These are phyloP conservation scores for Lagocephalus sceleratus DNA, from an alignment of 2,797 vertebrate species.

Conservation along the genomic window DNA sequence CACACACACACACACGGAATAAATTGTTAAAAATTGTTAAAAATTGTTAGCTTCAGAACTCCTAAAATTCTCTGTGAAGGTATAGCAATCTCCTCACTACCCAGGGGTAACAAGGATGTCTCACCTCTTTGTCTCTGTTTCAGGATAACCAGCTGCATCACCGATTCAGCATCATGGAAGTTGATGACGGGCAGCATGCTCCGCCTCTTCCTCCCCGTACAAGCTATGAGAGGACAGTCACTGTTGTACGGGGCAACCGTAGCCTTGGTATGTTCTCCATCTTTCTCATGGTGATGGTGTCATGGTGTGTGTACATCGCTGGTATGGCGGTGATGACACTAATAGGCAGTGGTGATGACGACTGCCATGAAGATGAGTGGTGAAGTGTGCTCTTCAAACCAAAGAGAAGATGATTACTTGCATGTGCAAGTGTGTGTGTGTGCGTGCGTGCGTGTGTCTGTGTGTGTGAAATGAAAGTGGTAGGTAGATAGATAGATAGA, in stretches of 20 bases:
- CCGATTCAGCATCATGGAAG: conserved; percentile 66
- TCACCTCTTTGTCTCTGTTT: conserved; percentile 4
- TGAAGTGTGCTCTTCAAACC: conserved; percentile 45
- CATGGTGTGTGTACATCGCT: conserved; percentile 72
- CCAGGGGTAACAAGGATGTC: neutral
- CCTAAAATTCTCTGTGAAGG: conserved; percentile 48
- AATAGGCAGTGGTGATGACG: conserved; percentile 61
- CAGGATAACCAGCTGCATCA: conserved; percentile 72
- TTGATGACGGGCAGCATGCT: conserved; percentile 37
- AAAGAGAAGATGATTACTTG: conserved; percentile 21
- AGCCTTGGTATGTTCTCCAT: conserved; percentile 89
- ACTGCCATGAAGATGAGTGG: conserved; percentile 64
- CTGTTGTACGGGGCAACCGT: conserved; percentile 92
- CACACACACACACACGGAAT: conserved; percentile 14
- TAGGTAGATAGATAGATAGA: neutral
- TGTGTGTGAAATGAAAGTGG: neutral
- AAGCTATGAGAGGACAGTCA: conserved; percentile 86
- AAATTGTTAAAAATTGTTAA: conserved; percentile 39
- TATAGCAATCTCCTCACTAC: conserved; percentile 53
- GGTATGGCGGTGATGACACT: conserved; percentile 67
- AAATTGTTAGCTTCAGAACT: conserved; percentile 51
- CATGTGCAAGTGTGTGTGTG: too few species aligned
- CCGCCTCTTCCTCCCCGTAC: conserved; percentile 63
- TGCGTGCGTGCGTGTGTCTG: neutral
- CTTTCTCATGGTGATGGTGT: conserved; percentile 70